A percentile compares a stretch with the other conserved stretches of the same genome.
Evolutionary conservation across 2,113 vertebrate species (phyloP).

Genomic region (cat (Felis catus)): DNA sequence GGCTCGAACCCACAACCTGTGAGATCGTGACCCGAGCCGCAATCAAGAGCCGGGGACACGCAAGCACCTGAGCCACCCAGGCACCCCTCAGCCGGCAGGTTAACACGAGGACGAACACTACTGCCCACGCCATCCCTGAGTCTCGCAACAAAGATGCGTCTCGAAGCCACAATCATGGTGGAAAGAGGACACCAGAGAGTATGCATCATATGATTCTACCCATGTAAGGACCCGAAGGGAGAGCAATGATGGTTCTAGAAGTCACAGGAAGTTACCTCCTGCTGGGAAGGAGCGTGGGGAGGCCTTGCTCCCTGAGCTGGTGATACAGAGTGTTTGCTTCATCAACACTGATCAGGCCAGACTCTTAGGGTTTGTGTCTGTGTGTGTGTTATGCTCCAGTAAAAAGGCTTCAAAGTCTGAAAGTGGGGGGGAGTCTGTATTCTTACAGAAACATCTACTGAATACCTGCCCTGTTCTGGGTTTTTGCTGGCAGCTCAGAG

Average conservation of each 20-base stretch:
- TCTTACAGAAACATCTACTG: neutral
- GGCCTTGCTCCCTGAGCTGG: too few species aligned
- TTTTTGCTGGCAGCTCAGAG: neutral
- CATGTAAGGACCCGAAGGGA: neutral
- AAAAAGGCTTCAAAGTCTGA: neutral
- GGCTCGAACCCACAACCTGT: too few species aligned
- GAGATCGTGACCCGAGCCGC: too few species aligned
- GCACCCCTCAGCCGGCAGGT: neutral
- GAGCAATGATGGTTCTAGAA: neutral
- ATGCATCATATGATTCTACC: accelerated
- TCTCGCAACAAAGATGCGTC: neutral
- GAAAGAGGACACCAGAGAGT: neutral
- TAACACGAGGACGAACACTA: neutral
- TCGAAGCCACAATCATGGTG: neutral
- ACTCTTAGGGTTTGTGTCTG: neutral
- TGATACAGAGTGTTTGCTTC: accelerated
- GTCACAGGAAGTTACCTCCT: neutral
- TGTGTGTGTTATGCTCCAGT: neutral
- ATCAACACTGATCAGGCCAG: accelerated
- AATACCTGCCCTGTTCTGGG: accelerated
- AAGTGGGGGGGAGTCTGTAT: neutral
- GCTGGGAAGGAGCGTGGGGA: neutral
- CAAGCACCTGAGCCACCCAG: too few species aligned
- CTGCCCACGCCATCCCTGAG: accelerated
- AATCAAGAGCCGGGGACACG: too few species aligned